Base-by-base conservation (phyloP, 2,797 vertebrate genomes). In the Pipistrellus pygmaeus region DNA sequence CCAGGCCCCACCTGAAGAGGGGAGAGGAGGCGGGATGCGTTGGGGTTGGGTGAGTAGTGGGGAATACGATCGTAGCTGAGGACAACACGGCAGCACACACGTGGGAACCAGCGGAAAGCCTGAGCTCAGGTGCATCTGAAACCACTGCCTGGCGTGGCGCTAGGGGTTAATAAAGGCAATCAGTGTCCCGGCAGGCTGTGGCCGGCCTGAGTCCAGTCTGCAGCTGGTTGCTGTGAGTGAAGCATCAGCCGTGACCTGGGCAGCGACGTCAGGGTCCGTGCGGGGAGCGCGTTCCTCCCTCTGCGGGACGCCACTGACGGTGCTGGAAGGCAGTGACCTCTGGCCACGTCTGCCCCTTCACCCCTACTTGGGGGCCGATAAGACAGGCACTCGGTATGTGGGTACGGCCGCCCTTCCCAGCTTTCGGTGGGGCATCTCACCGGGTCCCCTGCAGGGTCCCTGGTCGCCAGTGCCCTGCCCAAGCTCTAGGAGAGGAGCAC, bases 401-500 rank as follows among this genome's bases (percentile, higher is more conserved):
- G 27, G 27, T 32, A 4, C n/a, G 10, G 3, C 0, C 8, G 66
- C 10, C 6, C 8, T 17, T 38, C 17, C 27, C 30, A 15, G 41
- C 30, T 21, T 44, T 35, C 21, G 2, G 80, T 7, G 5, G 12
- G 64, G 38, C 0, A 0, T 8, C 78, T 51, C 27, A 3, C 41
- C 9, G 11, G 5, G 53, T 9, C n/a, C 82, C 41, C 48, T 18
- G 8, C 2, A 0, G 62, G 30, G 18, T 9, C 55, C 72, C 44
- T 11, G 44, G 38, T 14, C 5, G n/a, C 17, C 0, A 3, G 0
- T 0, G 46, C 81, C 84, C n/a, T 23, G 27, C 55, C 55, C 55
- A 94, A 94, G 95, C 0, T 60, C 97, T 91, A 86, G 92, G 87
- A 94, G 89, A 80, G 72, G 51, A 95, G 27, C 3, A 2, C 0